phyloP scores from a whole-genome alignment of 2,888 invertebrate genomes.

The Cyrtodaria siliqua region DNA sequence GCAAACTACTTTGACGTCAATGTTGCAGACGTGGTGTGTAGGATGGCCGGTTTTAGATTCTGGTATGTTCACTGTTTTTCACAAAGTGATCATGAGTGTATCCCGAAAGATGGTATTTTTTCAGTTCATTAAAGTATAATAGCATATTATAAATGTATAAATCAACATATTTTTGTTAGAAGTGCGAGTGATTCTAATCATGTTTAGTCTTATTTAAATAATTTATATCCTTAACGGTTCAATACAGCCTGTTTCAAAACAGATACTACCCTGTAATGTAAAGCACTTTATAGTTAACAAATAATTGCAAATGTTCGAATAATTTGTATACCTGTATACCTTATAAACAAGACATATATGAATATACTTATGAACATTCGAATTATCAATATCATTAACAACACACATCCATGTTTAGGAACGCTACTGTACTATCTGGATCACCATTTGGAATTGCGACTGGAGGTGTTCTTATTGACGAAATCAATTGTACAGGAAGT shows the following conservation, averaged over 20 bases:
- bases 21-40: slow-evolving; percentile 4
- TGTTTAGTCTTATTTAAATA: no score
- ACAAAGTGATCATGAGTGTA: neutral
- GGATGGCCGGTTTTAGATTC: neutral
- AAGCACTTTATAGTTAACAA: no score
- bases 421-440: neutral
- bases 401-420: neutral
- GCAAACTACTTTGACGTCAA: neutral
- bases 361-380: neutral
- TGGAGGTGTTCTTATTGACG: neutral
- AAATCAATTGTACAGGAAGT: neutral
- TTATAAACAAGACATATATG: neutral
- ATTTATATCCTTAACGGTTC: no score
- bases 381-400: neutral
- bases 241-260: no score
- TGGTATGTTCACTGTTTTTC: neutral
- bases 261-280: no score
- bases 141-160: no score
- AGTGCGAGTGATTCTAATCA: no score
- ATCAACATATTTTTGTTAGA: no score
- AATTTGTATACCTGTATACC: neutral
- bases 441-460: neutral
- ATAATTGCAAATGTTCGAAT: no score
- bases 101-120: no score
- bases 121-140: no score